A percentile compares a stretch with the other conserved stretches of the same genome.
Evolutionary conservation across 2,113 vertebrate species (phyloP).

Genomic region (Maccullochella peelii): DNA sequence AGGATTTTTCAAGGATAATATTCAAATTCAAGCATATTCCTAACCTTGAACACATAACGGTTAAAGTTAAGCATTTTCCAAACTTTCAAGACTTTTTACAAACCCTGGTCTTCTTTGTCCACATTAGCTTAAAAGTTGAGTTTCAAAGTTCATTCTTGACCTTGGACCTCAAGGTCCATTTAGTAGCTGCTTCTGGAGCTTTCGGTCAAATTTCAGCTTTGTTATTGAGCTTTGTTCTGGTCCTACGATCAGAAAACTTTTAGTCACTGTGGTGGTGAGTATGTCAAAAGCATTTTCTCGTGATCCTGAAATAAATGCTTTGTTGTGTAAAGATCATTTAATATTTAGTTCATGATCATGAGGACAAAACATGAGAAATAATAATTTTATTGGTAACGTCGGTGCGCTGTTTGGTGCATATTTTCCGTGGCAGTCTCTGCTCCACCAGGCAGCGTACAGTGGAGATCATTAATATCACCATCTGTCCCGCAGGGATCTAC

Average conservation of each 20-base stretch:
- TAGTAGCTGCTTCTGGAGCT: not conserved
- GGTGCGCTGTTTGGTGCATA: not conserved
- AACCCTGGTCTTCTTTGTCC: not conserved
- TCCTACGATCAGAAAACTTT: not conserved
- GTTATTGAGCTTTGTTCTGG: not conserved
- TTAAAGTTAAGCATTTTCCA: too few species aligned
- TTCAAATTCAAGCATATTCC: too few species aligned
- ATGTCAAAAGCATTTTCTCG: not conserved
- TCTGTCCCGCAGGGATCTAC: slow-evolving; percentile 62
- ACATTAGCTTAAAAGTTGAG: not conserved
- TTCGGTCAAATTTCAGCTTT: not conserved
- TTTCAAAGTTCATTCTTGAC: too few species aligned
- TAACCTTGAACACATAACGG: too few species aligned
- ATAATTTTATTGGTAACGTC: not conserved
- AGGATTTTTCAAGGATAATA: too few species aligned
- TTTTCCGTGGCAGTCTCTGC: not conserved
- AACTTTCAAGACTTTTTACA: too few species aligned
- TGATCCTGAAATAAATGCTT: not conserved
- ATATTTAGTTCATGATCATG: not conserved
- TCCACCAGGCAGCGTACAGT: not conserved
- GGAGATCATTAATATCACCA: slow-evolving; percentile 46
- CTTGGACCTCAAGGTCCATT: not conserved
- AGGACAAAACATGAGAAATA: not conserved
- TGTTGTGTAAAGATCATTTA: not conserved
- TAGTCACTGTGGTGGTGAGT: too few species aligned